Base-by-base conservation (phyloP, 2,888 invertebrate genomes). In the Oxycera nigricornis region DNA sequence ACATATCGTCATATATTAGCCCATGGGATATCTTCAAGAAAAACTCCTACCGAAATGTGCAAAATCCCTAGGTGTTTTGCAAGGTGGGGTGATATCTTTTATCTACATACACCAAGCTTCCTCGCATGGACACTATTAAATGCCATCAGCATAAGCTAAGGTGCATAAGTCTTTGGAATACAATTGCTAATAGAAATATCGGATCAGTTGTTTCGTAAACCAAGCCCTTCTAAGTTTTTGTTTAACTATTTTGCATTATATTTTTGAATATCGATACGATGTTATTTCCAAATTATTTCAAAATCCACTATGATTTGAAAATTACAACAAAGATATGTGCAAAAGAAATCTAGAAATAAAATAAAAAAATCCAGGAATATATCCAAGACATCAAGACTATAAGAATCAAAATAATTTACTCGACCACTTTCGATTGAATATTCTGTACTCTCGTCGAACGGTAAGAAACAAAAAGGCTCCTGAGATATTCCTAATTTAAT, bases 401-500 rank as follows among this genome's bases (percentile, higher is more conserved):
- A n/a, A n/a, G n/a, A n/a, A n/a, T n/a, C n/a, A n/a, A n/a, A n/a
- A n/a, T n/a, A n/a, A n/a, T n/a, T n/a, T n/a, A n/a, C n/a, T n/a
- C n/a, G n/a, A n/a, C n/a, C n/a, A 46, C 3, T 17, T 46, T 46
- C 46, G 46, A 46, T 46, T 46, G 46, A 46, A 46, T 17, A 11
- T 35, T 11, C 17, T 46, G 6, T 46, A 46, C 31, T 11, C 17
- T 17, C 31, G 50, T 30, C 55, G n/a, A 55, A 70, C 22, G 52
- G 57, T 24, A 65, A 31, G 65, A 35, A 67, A 67, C 73, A 73
- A 73, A 73, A 73, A 73, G 73, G 65, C 73, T 73, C 73, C 65
- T 73, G 73, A 73, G 73, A 73, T 73, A 55, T 67, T 28, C 65
- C 35, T 73, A 73, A 73, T 73, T 73, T 73, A 73, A 73, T 73